Conservation (phyloP, 2,888 invertebrate genomes). For the Agrenia bidenticulata region DNA sequence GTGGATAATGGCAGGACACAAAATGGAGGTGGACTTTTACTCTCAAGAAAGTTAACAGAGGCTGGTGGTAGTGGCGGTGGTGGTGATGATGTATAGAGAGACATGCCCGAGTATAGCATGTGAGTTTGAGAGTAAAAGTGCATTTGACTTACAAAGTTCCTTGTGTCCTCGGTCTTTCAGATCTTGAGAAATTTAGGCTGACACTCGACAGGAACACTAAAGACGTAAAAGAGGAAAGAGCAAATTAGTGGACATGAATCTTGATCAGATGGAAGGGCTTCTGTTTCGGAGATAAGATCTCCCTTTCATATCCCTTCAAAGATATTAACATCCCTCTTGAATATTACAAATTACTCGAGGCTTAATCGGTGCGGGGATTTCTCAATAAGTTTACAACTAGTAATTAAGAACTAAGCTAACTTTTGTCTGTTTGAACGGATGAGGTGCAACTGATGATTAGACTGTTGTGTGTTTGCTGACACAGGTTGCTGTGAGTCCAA, state of each 20-base stretch:
- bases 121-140: background rate
- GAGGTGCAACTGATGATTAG: slow-evolving; percentile 18
- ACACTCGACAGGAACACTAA: slow-evolving; percentile 10
- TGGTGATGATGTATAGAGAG: no score
- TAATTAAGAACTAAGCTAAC: background rate
- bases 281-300: background rate
- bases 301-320: no score
- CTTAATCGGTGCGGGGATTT: no score
- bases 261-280: slow-evolving; percentile 14
- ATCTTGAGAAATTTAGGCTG: background rate
- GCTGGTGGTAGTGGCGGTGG: no score
- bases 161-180: background rate
- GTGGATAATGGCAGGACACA: slow-evolving; percentile 23
- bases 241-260: slow-evolving; percentile 23
- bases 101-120: no score
- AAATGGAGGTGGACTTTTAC: slow-evolving; percentile 25
- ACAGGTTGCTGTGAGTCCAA: slow-evolving; percentile 52
- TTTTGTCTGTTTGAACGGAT: background rate
- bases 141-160: slow-evolving; percentile 15
- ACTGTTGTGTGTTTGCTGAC: slow-evolving; percentile 25
- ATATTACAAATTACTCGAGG: no score
- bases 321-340: no score
- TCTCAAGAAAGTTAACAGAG: background rate
- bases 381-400: no score
- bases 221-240: slow-evolving; percentile 12